Evolutionary conservation across 2,888 invertebrate genomes (phyloP), one percentile per base, ranked within the genome.

Genomic region (Microplitis deprimator): DNA sequence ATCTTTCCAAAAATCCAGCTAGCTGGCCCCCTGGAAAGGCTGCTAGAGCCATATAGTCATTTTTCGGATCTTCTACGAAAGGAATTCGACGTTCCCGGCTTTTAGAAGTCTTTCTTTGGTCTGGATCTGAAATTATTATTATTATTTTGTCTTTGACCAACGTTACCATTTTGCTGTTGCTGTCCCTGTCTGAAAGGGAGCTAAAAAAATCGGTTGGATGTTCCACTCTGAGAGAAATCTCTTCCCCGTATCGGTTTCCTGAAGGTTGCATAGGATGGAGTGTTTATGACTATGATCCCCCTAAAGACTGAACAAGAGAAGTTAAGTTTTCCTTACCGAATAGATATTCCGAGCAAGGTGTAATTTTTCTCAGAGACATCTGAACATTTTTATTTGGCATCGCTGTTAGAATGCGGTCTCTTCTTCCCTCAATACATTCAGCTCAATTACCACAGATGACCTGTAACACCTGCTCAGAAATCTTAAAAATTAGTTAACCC

Each of bases 361-460:
- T 77, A 72, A 81, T 59, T 38, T 74, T 73, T 0, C 69, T 73
- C n/a, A 82, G 61, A 0, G 80, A 78, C 7, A 62, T 75, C 39
- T 75, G 80, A 61, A 81, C 77, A 20, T 79, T 79, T 50, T 77
- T 80, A 38, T 80, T 82, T 4, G 76, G 73, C 5, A 82, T 2
- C 7, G 78, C 77, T 5, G n/a, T 16, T 6, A 83, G 61, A 0
- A 82, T 10, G 3, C 78, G 73, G 7, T 79, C 77, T 29, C 81
- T 61, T 41, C 81, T 74, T 0, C 1, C 64, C 17, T 82, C 77
- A 29, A 80, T 78, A 50, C 79, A 79, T 29, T 80, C 79, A 0
- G 81, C 78, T 69, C 81, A 73, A 61, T 83, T 81, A 5, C 79
- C 82, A 68, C 81, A 83, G 17, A 82, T 75, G 5, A 81, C 78